Percentiles rank a stretch among this genome's conserved stretches.
Conservation (phyloP, 2,888 invertebrate genomes). For the Venustoraphidia nigricollis region DNA sequence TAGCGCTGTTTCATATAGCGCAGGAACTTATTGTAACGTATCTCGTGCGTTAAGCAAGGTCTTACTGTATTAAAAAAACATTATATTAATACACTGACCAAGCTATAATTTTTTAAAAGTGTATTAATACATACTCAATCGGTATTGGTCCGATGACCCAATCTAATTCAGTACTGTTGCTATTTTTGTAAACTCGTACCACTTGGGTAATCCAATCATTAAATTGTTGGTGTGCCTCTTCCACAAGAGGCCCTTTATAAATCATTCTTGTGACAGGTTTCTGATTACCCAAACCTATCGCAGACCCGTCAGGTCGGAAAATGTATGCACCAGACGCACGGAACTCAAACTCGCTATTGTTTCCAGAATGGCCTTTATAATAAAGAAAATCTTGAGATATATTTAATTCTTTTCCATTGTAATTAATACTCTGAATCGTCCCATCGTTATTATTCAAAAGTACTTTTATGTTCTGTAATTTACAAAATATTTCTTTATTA, state of each 20-base stretch:
- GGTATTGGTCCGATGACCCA: constrained; percentile 51
- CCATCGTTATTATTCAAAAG: not conserved
- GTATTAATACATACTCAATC: constrained; percentile 23
- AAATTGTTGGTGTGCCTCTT: constrained; percentile 52
- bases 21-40: no score
- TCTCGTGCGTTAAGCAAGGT: no score
- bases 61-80: no score
- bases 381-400: constrained; percentile 34
- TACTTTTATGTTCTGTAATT: no score
- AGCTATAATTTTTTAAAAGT: not conserved
- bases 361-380: constrained; percentile 32
- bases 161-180: constrained; percentile 35
- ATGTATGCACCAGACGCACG: constrained; percentile 57
- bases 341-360: constrained; percentile 28
- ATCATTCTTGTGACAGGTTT: constrained; percentile 18
- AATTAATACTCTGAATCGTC: not conserved
- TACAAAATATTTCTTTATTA: no score
- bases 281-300: not conserved
- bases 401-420: not conserved
- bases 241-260: constrained; percentile 26
- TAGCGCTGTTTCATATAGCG: no score
- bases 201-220: constrained; percentile 44
- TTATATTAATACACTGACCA: no score
- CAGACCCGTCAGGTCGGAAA: constrained; percentile 31
- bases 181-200: constrained; percentile 36